Evolutionary conservation across 2,113 vertebrate genomes (phyloP).

Genomic region (Papio anubis): DNA sequence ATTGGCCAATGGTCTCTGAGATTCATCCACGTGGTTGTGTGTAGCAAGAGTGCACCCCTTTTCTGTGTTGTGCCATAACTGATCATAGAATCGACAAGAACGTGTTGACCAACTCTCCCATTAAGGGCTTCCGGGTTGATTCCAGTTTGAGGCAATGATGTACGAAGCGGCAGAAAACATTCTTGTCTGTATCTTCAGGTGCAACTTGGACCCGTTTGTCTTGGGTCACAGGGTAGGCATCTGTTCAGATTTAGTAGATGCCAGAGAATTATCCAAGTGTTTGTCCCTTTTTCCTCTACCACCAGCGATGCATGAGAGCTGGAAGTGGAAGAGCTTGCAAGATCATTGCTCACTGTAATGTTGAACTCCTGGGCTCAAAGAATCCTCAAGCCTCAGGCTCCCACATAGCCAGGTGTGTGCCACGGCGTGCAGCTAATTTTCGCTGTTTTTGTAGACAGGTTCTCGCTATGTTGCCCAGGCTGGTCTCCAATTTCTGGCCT

Average conservation of each 20-base stretch:
- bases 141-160: not conserved
- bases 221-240: not conserved
- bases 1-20: not conserved
- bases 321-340: not conserved
- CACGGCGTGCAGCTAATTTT: not conserved
- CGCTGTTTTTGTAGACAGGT: not conserved
- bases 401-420: not conserved
- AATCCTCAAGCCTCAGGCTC: not conserved
- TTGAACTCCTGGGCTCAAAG: not conserved
- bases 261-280: not conserved
- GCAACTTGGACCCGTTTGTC: not conserved
- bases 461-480: not conserved
- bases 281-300: not conserved
- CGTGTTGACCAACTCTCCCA: not conserved
- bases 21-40: rapidly evolving
- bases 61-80: not conserved
- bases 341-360: not conserved
- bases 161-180: not conserved
- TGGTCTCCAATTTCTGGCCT: too few relatives aligned
- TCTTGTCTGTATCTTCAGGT: not conserved
- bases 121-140: not conserved
- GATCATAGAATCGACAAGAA: not conserved
- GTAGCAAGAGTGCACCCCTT: not conserved
- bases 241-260: not conserved
- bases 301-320: not conserved